Base-by-base conservation (phyloP, 2,888 invertebrate species). In the Listrodromus nycthemerus region DNA sequence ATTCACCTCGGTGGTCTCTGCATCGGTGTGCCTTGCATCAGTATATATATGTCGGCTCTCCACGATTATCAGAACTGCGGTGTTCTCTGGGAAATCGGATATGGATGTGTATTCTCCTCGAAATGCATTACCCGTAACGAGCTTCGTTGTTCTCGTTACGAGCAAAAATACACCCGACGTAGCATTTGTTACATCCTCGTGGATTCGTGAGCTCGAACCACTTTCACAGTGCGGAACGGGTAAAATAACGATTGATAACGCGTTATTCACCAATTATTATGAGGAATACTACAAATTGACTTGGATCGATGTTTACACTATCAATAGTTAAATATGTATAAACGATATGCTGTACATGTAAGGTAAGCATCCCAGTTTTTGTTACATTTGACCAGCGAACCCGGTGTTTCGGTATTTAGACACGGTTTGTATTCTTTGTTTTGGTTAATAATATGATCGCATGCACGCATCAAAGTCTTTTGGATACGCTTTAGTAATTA, bases 1-100 rank as follows among this genome's bases (percentile, higher is more conserved):
- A 78, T 78, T 37, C 61, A 27, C 65, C 71, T 63, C 61, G 75
- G 79, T 30, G 79, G 83, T 83, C 63, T 76, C 65, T 67, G 63
- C 70, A 48, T 75, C 66, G 70, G 81, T 81, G 45, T 61, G 41
- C 48, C n/a, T 58, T 21, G 27, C 37, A 27, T 27, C n/a, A 74
- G 66, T 78, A 65, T 76, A 70, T 78, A 65, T 84, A 78, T 69
- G 65, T 58, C 74, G 70, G 10, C 52, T 13, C 41, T 13, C 37
- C 45, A 61, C 65, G 50, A 65, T 79, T 74, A 74, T 84, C 79
- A 65, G 78, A 78, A 70, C 66, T 33, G n/a, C 65, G 33, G 73
- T 75, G 66, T 69, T 48, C 81, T 74, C 80, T 55, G 55, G 27
- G 16, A 33, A 63, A 73, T 69, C 66, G 65, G 58, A 84, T 84